A percentile compares a stretch with the other conserved stretches of the same genome.
Evolutionary conservation across 2,888 invertebrate species (phyloP).

Genomic region (Invenusta paracnida): DNA sequence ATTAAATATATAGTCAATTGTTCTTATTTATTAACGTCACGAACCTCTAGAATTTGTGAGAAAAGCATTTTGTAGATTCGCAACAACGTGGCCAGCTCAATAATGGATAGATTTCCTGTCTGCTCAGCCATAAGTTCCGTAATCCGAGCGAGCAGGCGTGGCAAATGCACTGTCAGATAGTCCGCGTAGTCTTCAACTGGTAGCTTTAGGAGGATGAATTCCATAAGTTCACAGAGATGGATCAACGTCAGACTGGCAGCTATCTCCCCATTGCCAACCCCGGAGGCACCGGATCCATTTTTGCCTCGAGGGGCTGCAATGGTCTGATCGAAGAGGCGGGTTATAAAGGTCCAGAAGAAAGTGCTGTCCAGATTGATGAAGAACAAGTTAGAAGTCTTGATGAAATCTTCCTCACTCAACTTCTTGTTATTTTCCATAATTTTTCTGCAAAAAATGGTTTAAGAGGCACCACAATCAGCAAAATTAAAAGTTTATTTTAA

Average conservation of each 20-base stretch:
- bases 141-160: conserved; percentile 16
- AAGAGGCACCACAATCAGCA: too few species aligned
- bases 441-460: too few species aligned
- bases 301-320: background rate
- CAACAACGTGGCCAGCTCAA: conserved; percentile 14
- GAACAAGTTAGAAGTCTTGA: conserved; percentile 38
- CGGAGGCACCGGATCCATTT: background rate
- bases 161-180: conserved; percentile 19
- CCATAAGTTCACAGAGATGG: conserved; percentile 31
- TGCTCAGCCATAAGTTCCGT: conserved; percentile 3
- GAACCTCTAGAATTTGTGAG: conserved; percentile 33
- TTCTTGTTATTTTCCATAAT: background rate
- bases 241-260: background rate
- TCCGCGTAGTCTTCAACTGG: conserved; percentile 36
- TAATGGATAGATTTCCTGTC: background rate
- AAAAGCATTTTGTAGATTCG: conserved; percentile 37
- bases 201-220: conserved; percentile 16
- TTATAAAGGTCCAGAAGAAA: conserved; percentile 37
- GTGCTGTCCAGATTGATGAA: conserved; percentile 40
- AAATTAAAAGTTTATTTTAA: too few species aligned
- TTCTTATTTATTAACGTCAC: too few species aligned
- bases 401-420: conserved; percentile 33
- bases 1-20: background rate
- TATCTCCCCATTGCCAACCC: background rate
- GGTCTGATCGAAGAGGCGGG: background rate